Evolutionary conservation across 2,888 invertebrate species (phyloP).

Genomic region (Oscheius onirici): DNA sequence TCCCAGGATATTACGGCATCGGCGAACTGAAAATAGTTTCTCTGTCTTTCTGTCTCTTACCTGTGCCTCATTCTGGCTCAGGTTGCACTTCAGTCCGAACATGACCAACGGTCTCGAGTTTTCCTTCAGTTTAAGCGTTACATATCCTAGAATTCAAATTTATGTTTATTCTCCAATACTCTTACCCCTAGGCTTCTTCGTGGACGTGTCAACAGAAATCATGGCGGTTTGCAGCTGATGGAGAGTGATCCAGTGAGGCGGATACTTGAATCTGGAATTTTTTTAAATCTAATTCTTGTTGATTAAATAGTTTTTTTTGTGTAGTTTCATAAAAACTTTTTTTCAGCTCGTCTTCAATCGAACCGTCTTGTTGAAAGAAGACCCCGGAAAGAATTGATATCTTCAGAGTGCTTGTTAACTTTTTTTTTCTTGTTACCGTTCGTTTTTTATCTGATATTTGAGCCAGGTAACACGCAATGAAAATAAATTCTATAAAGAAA

Average conservation of each 20-base stretch:
- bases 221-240: slow-evolving; percentile 71
- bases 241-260: slow-evolving; percentile 73
- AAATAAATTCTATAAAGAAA: no score
- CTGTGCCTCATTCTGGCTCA: slow-evolving; percentile 50
- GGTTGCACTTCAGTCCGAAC: slow-evolving; percentile 56
- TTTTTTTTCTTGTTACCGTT: slow-evolving; percentile 6
- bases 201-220: slow-evolving; percentile 68
- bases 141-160: slow-evolving; percentile 37
- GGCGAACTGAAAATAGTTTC: slow-evolving; percentile 42
- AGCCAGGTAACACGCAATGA: no score
- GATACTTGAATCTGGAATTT: slow-evolving; percentile 73
- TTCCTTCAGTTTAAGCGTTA: slow-evolving; percentile 36
- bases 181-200: slow-evolving; percentile 57
- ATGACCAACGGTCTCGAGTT: slow-evolving; percentile 56
- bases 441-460: background rate
- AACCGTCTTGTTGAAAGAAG: slow-evolving; percentile 93
- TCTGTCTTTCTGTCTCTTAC: no score
- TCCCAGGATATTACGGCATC: slow-evolving; percentile 50
- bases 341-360: slow-evolving; percentile 89
- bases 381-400: slow-evolving; percentile 80
- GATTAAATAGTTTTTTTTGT: no score
- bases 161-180: no score
- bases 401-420: background rate
- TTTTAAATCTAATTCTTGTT: no score
- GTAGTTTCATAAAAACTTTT: no score